phyloP scores from a whole-genome alignment of 1,140 invertebrate genomes.

The Lepidurus couesii region DNA sequence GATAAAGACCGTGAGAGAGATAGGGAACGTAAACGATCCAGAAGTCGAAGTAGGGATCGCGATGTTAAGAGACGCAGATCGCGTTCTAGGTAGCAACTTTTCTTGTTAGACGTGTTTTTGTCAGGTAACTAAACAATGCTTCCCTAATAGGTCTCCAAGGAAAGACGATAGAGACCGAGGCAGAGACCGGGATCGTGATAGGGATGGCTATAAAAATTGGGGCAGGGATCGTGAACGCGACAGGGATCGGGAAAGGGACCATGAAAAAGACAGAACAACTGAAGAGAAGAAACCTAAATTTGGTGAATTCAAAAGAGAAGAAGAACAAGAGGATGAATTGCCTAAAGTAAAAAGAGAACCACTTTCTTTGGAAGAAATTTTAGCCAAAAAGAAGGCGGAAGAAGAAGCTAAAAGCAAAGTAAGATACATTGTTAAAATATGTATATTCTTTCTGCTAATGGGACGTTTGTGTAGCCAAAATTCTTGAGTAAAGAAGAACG shows the following conservation, averaged over 20 bases:
- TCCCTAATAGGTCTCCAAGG: conserved; percentile 36
- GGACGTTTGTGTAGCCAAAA: conserved; percentile 61
- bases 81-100: conserved; percentile 28
- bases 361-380: conserved; percentile 87
- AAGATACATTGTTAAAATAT: conserved; percentile 40
- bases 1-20: conserved; percentile 33
- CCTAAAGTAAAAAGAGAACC: conserved; percentile 69
- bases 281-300: conserved; percentile 47
- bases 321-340: conserved; percentile 39
- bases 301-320: conserved; percentile 41
- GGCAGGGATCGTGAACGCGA: conserved; percentile 44
- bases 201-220: conserved; percentile 43
- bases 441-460: conserved; percentile 23
- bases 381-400: conserved; percentile 94
- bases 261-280: conserved; percentile 47
- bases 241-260: conserved; percentile 44
- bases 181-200: conserved; percentile 42
- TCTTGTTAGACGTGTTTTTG: background rate
- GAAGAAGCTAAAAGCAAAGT: conserved; percentile 80
- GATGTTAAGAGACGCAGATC: conserved; percentile 25
- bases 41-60: conserved; percentile 29
- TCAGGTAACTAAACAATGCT: background rate
- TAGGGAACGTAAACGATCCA: conserved; percentile 31
- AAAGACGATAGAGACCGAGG: conserved; percentile 42
- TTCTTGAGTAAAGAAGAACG: conserved; percentile 96